A percentile compares a stretch with the other conserved stretches of the same genome.
These are phyloP conservation scores for Heliangelus exortis DNA, from an alignment of 2,797 vertebrate species.

Conservation along the genomic window DNA sequence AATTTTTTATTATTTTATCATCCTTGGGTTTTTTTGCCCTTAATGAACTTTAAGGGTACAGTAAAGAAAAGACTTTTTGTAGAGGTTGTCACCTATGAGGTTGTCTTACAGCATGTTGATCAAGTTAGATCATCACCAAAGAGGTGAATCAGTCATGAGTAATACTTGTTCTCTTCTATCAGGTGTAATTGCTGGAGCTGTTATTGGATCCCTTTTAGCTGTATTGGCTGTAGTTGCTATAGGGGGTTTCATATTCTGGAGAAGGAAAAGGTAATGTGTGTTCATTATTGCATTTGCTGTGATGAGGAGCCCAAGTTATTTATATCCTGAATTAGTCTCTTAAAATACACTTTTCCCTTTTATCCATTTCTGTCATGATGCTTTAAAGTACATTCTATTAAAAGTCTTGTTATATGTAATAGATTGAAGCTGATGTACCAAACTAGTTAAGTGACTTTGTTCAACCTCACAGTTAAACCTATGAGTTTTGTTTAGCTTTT, in stretches of 20 bases:
- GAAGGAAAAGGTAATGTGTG: conserved; percentile 75
- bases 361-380: rapidly evolving
- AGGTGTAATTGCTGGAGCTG: conserved; percentile 78
- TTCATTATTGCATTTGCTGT: neutral
- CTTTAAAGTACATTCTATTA: neutral
- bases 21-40: neutral
- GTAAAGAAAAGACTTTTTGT: neutral
- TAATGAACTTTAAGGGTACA: neutral
- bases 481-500: neutral
- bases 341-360: neutral
- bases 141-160: neutral
- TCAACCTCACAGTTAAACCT: neutral
- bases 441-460: neutral
- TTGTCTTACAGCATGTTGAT: neutral
- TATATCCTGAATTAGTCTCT: neutral
- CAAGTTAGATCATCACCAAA: neutral
- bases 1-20: neutral
- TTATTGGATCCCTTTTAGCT: conserved; percentile 78
- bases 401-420: neutral
- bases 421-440: neutral
- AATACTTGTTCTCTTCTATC: conserved; percentile 10
- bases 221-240: conserved; percentile 60
- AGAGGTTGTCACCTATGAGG: neutral
- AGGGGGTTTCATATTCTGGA: conserved; percentile 79
- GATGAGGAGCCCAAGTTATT: neutral